A percentile compares a stretch with the other conserved stretches of the same genome.
phyloP scores from a whole-genome alignment of 1,140 invertebrate species.

The Panulirus ornatus region DNA sequence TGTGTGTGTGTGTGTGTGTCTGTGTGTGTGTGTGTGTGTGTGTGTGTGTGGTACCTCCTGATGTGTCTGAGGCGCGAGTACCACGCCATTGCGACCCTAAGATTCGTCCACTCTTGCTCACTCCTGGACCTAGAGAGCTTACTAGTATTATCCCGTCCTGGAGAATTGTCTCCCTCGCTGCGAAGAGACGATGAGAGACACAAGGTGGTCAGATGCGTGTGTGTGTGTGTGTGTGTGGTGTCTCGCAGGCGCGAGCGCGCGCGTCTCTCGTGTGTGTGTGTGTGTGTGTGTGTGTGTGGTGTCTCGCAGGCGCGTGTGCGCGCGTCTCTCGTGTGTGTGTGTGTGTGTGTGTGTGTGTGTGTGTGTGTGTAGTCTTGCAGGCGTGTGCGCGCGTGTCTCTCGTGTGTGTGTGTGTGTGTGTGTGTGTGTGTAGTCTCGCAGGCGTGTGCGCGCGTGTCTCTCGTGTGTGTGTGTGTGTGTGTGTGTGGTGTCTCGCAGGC shows the following conservation, averaged over 20 bases:
- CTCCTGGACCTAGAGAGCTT: slow-evolving; percentile 78
- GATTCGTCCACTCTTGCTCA: slow-evolving; percentile 89
- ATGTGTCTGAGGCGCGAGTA: slow-evolving; percentile 91
- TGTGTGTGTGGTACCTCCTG: slow-evolving; percentile 87
- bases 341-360: slow-evolving; percentile 2
- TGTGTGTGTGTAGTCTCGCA: too few species aligned
- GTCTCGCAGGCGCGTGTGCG: too few species aligned
- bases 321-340: too few species aligned
- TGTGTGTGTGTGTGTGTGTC: neutral
- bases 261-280: neutral
- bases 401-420: too few species aligned
- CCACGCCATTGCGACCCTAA: slow-evolving; percentile 90
- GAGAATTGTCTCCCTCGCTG: slow-evolving; percentile 17
- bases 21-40: neutral
- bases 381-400: too few species aligned
- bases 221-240: neutral
- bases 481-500: too few species aligned
- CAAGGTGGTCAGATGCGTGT: neutral
- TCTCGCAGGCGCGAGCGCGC: neutral
- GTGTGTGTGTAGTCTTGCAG: too few species aligned
- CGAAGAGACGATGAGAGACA: slow-evolving; percentile 25
- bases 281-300: neutral
- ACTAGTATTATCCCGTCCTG: slow-evolving; percentile 22
- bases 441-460: too few species aligned
- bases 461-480: too few species aligned